phyloP scores from a whole-genome alignment of 2,797 vertebrate species.

The Eleutherodactylus coqui region DNA sequence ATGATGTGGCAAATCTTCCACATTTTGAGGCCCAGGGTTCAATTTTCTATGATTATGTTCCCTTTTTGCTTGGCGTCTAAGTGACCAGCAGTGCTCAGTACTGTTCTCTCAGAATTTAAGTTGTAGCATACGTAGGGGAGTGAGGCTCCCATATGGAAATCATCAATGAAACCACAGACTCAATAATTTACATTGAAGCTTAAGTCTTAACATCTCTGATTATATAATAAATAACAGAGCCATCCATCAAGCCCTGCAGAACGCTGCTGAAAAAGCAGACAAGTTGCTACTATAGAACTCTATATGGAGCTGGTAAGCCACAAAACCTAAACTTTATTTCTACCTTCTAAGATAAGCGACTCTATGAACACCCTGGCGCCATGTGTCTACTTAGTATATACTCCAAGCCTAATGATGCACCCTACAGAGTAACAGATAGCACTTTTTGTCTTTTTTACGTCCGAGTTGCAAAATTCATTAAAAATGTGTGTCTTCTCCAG shows the following conservation, averaged over 20 bases:
- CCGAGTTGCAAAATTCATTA: too few species aligned
- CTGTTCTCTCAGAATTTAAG: not conserved
- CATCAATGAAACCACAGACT: slow-evolving; percentile 50
- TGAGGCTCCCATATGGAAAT: slow-evolving; percentile 50
- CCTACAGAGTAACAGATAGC: not conserved
- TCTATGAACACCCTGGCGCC: not conserved
- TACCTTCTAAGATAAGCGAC: not conserved
- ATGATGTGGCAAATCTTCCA: not conserved
- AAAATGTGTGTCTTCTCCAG: too few species aligned
- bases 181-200: slow-evolving; percentile 34
- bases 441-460: too few species aligned
- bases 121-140: not conserved
- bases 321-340: not conserved
- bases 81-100: not conserved
- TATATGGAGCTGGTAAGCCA: not conserved
- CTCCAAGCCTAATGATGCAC: not conserved
- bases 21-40: not conserved
- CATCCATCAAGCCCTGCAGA: not conserved
- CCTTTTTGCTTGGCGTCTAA: not conserved
- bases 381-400: not conserved
- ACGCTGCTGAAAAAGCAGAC: not conserved
- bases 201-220: slow-evolving; percentile 47
- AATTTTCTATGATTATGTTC: too few species aligned
- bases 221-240: slow-evolving; percentile 36
- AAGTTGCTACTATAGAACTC: not conserved